Conservation (phyloP, 2,113 vertebrate genomes). For the Redunca redunca region DNA sequence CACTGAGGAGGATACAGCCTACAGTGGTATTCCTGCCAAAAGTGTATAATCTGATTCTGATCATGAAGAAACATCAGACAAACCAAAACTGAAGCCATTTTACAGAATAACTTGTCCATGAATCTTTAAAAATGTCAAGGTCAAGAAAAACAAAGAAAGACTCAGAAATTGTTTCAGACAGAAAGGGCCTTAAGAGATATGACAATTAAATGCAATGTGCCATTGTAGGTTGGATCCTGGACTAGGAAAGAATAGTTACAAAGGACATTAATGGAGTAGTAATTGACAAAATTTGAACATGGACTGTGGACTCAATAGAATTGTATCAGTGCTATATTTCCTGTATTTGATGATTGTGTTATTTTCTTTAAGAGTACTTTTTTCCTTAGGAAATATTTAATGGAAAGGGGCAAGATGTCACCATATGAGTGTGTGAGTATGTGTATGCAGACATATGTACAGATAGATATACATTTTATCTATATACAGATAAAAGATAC, state of each 20-base stretch:
- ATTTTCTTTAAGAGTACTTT: background rate
- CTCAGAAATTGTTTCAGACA: background rate
- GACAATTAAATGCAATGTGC: background rate
- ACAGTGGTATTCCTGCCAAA: background rate
- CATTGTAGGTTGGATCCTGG: background rate
- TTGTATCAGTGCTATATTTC: background rate
- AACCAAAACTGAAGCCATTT: background rate
- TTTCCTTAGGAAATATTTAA: constrained; percentile 12
- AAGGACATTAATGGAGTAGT: background rate
- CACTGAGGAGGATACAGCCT: background rate
- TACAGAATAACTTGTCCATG: background rate
- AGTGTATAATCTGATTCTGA: background rate
- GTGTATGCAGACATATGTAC: background rate
- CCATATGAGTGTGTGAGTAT: background rate
- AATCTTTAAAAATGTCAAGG: constrained; percentile 5
- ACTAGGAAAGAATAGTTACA: background rate
- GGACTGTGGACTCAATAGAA: background rate
- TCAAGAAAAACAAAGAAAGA: constrained; percentile 10
- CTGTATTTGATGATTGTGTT: background rate
- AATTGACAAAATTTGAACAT: background rate
- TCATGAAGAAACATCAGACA: background rate
- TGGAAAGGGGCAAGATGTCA: background rate
- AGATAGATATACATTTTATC: background rate
- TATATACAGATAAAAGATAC: background rate
- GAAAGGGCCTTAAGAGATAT: background rate